A percentile compares a stretch with the other conserved stretches of the same genome.
phyloP scores from a whole-genome alignment of 2,888 invertebrate genomes.

The Odontothrips loti region DNA sequence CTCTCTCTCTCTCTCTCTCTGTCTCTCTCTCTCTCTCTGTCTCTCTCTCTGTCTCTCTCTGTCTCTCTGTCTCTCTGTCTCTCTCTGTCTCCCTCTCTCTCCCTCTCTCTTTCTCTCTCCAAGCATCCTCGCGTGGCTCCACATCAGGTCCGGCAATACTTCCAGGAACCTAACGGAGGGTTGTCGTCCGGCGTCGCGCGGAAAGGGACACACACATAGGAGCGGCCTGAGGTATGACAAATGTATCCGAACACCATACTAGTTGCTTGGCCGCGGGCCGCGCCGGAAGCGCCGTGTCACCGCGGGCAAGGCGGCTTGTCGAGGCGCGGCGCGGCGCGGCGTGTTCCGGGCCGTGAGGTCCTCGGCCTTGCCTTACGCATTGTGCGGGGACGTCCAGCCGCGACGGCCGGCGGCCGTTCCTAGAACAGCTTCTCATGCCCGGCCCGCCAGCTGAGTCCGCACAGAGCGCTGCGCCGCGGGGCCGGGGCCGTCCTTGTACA shows the following conservation, averaged over 20 bases:
- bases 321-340: not conserved
- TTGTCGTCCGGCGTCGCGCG: too few relatives aligned
- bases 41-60: not conserved
- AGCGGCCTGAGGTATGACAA: too few relatives aligned
- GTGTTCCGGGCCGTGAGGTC: not conserved
- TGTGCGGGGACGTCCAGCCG: not conserved
- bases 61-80: too few relatives aligned
- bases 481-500: not conserved
- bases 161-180: not conserved
- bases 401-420: not conserved
- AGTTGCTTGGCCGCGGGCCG: not conserved
- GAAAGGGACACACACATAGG: too few relatives aligned
- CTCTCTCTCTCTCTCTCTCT: not conserved
- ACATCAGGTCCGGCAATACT: too few relatives aligned
- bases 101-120: too few relatives aligned
- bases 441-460: too few relatives aligned
- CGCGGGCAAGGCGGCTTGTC: not conserved
- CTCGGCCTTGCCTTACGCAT: not conserved
- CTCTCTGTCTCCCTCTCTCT: too few relatives aligned
- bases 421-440: constrained; percentile 7
- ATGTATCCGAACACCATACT: too few relatives aligned
- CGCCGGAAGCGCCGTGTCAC: constrained; percentile 9
- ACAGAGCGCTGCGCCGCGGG: too few relatives aligned
- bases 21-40: not conserved
- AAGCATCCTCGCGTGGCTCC: too few relatives aligned